Conservation (phyloP, 2,113 vertebrate species). For the Corynorhinus townsendii region DNA sequence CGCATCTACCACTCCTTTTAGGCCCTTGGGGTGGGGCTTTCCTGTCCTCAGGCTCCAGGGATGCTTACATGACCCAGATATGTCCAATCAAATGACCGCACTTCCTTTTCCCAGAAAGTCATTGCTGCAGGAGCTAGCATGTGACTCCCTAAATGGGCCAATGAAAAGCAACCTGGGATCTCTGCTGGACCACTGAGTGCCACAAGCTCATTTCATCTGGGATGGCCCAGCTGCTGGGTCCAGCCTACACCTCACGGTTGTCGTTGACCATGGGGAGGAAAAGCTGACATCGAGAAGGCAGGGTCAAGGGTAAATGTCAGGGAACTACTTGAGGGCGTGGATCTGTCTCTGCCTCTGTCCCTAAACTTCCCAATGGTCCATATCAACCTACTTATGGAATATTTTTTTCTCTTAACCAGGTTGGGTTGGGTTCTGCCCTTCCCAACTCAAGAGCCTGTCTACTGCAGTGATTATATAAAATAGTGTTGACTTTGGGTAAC, state of each 20-base stretch:
- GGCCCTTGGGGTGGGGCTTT: not conserved
- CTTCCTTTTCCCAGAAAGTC: not conserved
- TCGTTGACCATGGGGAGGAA: not conserved
- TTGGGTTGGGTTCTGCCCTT: not conserved
- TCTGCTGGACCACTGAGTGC: accelerated
- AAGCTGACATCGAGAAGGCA: not conserved
- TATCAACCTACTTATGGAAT: not conserved
- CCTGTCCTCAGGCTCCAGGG: not conserved
- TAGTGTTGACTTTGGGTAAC: not conserved
- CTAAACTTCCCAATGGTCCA: not conserved
- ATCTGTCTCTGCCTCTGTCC: not conserved
- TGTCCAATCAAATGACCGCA: not conserved
- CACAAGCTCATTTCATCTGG: not conserved
- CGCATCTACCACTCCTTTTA: accelerated
- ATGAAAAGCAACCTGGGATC: accelerated
- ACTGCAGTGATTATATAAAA: not conserved
- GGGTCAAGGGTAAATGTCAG: not conserved
- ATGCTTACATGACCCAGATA: not conserved
- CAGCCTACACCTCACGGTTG: no score
- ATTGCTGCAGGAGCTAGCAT: not conserved
- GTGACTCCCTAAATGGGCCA: not conserved
- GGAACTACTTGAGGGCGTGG: not conserved
- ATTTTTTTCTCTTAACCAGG: not conserved
- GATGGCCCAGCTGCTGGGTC: no score
- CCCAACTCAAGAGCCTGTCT: not conserved